Conservation (phyloP, 2,888 invertebrate genomes). For the Ormyrus nitidulus region DNA sequence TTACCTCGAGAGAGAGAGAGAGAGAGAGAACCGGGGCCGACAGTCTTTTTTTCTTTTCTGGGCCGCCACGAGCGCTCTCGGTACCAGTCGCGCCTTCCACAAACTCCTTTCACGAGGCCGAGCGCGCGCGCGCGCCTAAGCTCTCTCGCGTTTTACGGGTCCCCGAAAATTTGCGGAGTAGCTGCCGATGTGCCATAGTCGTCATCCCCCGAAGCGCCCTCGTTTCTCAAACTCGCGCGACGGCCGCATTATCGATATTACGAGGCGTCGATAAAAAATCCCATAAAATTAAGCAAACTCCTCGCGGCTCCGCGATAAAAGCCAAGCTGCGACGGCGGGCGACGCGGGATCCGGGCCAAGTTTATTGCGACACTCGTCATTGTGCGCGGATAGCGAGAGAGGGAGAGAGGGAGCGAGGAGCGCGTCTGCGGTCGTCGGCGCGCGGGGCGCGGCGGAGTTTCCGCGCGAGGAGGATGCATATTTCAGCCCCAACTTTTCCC, state of each 20-base stretch:
- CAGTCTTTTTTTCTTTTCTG: too few species aligned
- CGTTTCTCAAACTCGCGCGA: conserved; percentile 71
- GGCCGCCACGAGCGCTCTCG: background rate
- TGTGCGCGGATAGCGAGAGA: conserved; percentile 7
- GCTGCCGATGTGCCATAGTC: background rate
- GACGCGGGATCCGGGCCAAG: background rate
- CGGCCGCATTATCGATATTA: conserved; percentile 73
- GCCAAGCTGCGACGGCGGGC: background rate
- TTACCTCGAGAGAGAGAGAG: conserved; percentile 60
- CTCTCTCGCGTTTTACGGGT: conserved; percentile 3
- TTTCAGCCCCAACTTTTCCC: conserved; percentile 45
- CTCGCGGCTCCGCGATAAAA: conserved; percentile 34
- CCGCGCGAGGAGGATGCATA: conserved; percentile 9
- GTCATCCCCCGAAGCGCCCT: conserved; percentile 49
- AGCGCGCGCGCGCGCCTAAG: too few species aligned
- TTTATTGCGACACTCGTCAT: conserved; percentile 54
- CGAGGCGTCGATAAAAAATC: conserved; percentile 74
- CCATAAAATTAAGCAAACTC: conserved; percentile 74
- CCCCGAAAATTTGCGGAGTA: conserved; percentile 38
- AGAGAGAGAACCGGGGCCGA: too few species aligned
- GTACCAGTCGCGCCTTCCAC: background rate
- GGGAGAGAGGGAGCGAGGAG: too few species aligned
- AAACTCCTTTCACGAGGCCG: conserved; percentile 33
- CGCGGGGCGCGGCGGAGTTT: too few species aligned
- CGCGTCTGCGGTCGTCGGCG: too few species aligned